Conservation (phyloP, 2,797 vertebrate species). For the Sylvia borin region DNA sequence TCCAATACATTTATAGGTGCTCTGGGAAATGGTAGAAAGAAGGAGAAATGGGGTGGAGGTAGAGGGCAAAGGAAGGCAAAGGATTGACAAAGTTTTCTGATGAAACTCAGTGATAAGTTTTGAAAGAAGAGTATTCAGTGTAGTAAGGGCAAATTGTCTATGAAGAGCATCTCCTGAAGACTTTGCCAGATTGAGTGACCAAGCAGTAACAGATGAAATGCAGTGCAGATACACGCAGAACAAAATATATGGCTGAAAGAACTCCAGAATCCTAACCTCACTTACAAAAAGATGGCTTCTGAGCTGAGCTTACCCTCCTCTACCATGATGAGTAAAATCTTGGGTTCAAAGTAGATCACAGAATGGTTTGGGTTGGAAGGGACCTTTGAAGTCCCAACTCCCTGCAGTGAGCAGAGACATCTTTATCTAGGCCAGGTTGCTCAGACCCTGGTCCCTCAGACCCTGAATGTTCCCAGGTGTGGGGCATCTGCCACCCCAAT, state of each 20-base stretch:
- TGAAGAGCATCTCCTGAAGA: neutral
- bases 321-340: neutral
- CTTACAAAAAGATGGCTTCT: neutral
- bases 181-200: neutral
- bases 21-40: neutral
- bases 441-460: neutral
- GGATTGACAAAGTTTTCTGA: neutral
- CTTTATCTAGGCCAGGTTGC: neutral
- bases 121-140: neutral
- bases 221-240: neutral
- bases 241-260: neutral
- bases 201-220: neutral
- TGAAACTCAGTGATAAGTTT: neutral
- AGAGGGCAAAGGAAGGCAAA: neutral
- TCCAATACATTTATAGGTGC: neutral
- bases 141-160: neutral
- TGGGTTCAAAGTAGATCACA: neutral
- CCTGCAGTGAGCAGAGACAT: neutral
- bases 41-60: neutral
- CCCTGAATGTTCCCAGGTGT: neutral
- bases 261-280: neutral
- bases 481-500: neutral
- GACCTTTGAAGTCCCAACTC: neutral
- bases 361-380: neutral
- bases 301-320: neutral